phyloP scores from a whole-genome alignment of 1,140 invertebrate genomes.

The Ostrea edulis region DNA sequence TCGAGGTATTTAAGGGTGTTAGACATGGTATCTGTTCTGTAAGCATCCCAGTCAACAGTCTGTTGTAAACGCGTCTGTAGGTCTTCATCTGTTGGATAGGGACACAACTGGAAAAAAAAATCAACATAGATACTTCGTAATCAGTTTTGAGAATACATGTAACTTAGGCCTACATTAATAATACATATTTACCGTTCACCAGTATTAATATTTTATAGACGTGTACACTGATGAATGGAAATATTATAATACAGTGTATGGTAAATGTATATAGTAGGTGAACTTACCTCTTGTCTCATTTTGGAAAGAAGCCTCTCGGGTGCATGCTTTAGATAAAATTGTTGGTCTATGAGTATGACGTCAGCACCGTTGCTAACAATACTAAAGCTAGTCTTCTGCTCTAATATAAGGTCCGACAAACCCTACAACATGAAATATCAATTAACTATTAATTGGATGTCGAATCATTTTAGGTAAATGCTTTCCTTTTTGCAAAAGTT shows the following conservation, averaged over 20 bases:
- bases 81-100: slow-evolving; percentile 63
- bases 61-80: slow-evolving; percentile 56
- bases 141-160: too few relatives aligned
- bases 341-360: slow-evolving; percentile 72
- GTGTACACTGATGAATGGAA: too few relatives aligned
- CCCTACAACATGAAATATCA: slow-evolving; percentile 63
- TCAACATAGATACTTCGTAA: background rate
- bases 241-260: too few relatives aligned
- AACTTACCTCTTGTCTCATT: slow-evolving; percentile 65
- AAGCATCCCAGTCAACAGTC: slow-evolving; percentile 60
- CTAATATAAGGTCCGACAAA: slow-evolving; percentile 68
- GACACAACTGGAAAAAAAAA: slow-evolving; percentile 58
- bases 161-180: too few relatives aligned
- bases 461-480: background rate
- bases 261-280: background rate
- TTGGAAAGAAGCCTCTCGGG: slow-evolving; percentile 63
- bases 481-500: background rate
- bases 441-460: background rate
- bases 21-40: slow-evolving; percentile 50
- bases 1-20: slow-evolving; percentile 52
- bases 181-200: too few relatives aligned
- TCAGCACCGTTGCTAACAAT: slow-evolving; percentile 76
- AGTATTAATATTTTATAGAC: too few relatives aligned
- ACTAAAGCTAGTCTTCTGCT: slow-evolving; percentile 72
- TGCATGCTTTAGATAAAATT: slow-evolving; percentile 70